A percentile compares a stretch with the other conserved stretches of the same genome.
phyloP scores from a whole-genome alignment of 2,797 vertebrate species.

The Bradypus variegatus region DNA sequence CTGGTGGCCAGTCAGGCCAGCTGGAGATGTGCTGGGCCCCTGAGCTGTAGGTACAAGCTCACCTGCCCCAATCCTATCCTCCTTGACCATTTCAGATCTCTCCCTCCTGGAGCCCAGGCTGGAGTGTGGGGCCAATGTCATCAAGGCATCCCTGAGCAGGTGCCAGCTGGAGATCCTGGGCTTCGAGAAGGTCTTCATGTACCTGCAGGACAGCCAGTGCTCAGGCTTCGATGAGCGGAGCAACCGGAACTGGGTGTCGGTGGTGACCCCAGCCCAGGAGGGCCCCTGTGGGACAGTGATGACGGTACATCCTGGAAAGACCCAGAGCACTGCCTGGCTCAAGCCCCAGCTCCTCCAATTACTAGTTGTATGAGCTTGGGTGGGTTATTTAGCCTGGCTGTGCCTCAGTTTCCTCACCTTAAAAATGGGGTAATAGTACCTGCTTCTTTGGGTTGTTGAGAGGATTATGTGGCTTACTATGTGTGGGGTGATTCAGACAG shows the following conservation, averaged over 20 bases:
- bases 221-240: conserved; percentile 47
- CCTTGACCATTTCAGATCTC: conserved; percentile 18
- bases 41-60: background rate
- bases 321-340: background rate
- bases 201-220: conserved; percentile 46
- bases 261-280: conserved; percentile 43
- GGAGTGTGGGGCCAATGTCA: conserved; percentile 49
- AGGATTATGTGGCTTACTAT: background rate
- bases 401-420: background rate
- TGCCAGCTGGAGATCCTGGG: conserved; percentile 43
- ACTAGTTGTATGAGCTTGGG: background rate
- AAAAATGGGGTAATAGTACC: background rate
- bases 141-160: conserved; percentile 53
- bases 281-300: conserved; percentile 47
- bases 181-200: conserved; percentile 52
- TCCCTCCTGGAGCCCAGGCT: conserved; percentile 42
- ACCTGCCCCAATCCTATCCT: background rate
- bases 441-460: background rate
- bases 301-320: background rate
- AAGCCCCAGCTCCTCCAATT: background rate
- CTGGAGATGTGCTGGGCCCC: background rate
- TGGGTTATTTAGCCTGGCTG: background rate
- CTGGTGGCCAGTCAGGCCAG: background rate
- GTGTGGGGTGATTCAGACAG: too few species aligned
- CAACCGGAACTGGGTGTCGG: conserved; percentile 33